These are phyloP conservation scores for Heliconius himera DNA, from an alignment of 1,140 invertebrate genomes.

Conservation along the genomic window DNA sequence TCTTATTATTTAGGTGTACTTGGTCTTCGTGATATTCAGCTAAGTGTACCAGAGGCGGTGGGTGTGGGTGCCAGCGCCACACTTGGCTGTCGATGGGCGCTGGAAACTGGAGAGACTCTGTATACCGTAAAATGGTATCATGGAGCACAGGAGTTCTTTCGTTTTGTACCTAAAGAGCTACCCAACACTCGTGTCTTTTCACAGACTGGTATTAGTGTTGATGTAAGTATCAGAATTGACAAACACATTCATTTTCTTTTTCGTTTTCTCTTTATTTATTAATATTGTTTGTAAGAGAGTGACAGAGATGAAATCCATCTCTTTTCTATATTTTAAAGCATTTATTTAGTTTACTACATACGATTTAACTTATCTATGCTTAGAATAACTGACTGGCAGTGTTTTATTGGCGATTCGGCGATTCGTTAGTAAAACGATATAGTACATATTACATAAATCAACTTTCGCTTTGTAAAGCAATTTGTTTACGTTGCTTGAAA, in stretches of 20 bases:
- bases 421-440: no score
- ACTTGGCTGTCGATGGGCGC: constrained; percentile 85
- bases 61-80: constrained; percentile 83
- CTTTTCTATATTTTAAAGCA: no score
- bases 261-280: neutral
- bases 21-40: constrained; percentile 84
- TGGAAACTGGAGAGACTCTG: constrained; percentile 84
- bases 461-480: no score
- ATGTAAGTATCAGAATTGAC: constrained; percentile 83
- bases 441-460: no score
- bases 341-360: no score
- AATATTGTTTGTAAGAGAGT: neutral
- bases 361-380: no score
- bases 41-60: constrained; percentile 85
- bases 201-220: constrained; percentile 84
- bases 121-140: constrained; percentile 94
- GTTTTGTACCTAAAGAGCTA: constrained; percentile 88
- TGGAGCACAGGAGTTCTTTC: constrained; percentile 88
- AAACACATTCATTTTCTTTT: neutral
- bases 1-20: constrained; percentile 60
- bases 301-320: no score
- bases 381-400: no score
- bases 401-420: no score
- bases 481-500: no score
- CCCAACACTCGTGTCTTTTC: constrained; percentile 87